Evolutionary conservation across 2,113 vertebrate species (phyloP).

Genomic region (Romanogobio albipinnatus): DNA sequence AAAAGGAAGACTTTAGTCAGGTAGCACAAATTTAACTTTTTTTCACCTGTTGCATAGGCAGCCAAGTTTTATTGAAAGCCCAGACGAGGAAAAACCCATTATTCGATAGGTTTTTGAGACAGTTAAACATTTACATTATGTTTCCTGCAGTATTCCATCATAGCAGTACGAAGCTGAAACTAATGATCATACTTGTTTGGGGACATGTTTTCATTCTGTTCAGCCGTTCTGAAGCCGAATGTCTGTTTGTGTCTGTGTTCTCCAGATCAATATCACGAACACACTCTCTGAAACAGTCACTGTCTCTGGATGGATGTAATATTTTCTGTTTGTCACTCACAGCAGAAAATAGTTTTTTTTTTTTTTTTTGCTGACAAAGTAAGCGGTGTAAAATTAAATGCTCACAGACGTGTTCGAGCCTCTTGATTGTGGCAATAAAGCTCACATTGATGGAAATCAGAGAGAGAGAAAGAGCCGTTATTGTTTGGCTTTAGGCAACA

Average conservation of each 20-base stretch:
- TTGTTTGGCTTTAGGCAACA: slow-evolving; percentile 25
- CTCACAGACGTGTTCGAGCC: slow-evolving; percentile 21
- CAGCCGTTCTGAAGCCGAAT: not conserved
- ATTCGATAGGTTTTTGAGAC: no score
- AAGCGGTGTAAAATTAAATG: slow-evolving; percentile 61
- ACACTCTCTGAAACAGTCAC: slow-evolving; percentile 16
- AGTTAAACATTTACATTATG: not conserved
- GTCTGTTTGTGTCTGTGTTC: not conserved
- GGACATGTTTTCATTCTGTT: not conserved
- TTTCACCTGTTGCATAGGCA: no score
- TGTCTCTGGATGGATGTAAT: slow-evolving; percentile 66
- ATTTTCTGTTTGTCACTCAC: slow-evolving; percentile 58
- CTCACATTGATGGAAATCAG: slow-evolving; percentile 47
- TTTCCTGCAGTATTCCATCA: not conserved
- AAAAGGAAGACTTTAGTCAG: no score
- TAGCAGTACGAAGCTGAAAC: not conserved
- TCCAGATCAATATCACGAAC: slow-evolving; percentile 10
- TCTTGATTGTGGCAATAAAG: slow-evolving; percentile 31
- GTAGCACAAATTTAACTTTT: no score
- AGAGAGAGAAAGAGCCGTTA: not conserved
- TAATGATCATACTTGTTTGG: not conserved
- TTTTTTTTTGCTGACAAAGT: slow-evolving; percentile 53
- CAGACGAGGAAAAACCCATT: not conserved
- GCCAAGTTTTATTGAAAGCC: no score
- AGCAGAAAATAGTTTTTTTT: slow-evolving; percentile 46